phyloP scores from a whole-genome alignment of 2,888 invertebrate species.

The Ennomos quercinarius region DNA sequence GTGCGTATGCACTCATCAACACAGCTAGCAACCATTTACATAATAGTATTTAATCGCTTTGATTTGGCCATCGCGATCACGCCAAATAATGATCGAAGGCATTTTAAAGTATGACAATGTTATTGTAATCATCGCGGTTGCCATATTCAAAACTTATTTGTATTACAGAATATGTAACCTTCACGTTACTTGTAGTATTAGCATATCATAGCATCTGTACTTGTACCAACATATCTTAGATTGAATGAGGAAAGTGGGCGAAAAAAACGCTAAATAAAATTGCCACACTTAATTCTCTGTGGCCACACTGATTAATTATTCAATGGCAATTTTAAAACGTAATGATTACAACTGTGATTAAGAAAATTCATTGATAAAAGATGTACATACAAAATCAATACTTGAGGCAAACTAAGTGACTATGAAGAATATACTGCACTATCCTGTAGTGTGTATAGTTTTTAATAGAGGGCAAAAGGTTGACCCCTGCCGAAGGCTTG shows the following conservation, averaged over 20 bases:
- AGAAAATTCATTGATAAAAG: neutral
- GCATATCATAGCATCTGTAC: too few species aligned
- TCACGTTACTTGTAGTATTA: too few species aligned
- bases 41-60: too few species aligned
- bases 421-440: too few species aligned
- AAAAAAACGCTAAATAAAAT: constrained; percentile 6
- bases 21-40: too few species aligned
- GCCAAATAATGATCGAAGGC: too few species aligned
- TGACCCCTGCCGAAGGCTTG: too few species aligned
- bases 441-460: too few species aligned
- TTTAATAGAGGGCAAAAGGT: too few species aligned
- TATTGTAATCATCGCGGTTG: neutral
- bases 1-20: too few species aligned
- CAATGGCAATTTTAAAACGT: constrained; percentile 33
- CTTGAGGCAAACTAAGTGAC: too few species aligned
- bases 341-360: neutral
- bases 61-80: too few species aligned
- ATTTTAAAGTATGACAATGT: neutral
- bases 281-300: neutral
- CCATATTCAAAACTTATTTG: neutral
- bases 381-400: constrained; percentile 16
- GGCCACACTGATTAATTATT: constrained; percentile 10
- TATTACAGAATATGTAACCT: neutral
- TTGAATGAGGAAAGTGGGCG: neutral
- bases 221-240: neutral